phyloP scores from a whole-genome alignment of 2,888 invertebrate genomes.

The Nephrotoma appendiculata region DNA sequence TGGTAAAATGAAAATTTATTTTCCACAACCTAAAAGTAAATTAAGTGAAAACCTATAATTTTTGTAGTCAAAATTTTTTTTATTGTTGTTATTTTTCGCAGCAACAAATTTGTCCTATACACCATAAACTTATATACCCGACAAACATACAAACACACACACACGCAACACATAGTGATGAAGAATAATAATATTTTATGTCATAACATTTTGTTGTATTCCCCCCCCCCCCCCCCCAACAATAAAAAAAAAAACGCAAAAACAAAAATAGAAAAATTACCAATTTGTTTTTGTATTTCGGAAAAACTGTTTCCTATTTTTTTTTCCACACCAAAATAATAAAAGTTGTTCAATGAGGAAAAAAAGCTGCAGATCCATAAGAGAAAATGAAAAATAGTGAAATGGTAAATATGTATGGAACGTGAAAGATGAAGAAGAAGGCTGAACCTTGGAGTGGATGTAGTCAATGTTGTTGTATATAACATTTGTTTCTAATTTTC shows the following conservation, averaged over 20 bases:
- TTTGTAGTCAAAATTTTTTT: background rate
- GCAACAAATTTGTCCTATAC: background rate
- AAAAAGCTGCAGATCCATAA: background rate
- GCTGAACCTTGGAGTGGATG: background rate
- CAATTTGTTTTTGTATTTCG: background rate
- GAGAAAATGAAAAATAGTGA: background rate
- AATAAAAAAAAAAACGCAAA: background rate
- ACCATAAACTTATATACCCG: background rate
- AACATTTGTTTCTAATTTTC: conserved; percentile 3
- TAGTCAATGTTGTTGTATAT: background rate
- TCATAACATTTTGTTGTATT: background rate
- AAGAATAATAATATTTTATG: background rate
- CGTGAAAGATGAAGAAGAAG: background rate
- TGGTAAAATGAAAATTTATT: background rate
- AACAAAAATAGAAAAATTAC: background rate
- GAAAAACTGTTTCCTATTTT: background rate
- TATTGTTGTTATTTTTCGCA: background rate
- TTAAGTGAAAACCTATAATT: background rate
- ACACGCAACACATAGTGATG: background rate
- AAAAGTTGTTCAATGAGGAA: background rate
- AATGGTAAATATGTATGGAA: background rate
- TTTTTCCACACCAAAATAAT: background rate
- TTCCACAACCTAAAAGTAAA: background rate
- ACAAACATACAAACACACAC: background rate
- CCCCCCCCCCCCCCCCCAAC: no score